Evolutionary conservation across 2,888 invertebrate species (phyloP), one percentile per base, ranked within the genome.

Genomic region (Copidosoma aretas): DNA sequence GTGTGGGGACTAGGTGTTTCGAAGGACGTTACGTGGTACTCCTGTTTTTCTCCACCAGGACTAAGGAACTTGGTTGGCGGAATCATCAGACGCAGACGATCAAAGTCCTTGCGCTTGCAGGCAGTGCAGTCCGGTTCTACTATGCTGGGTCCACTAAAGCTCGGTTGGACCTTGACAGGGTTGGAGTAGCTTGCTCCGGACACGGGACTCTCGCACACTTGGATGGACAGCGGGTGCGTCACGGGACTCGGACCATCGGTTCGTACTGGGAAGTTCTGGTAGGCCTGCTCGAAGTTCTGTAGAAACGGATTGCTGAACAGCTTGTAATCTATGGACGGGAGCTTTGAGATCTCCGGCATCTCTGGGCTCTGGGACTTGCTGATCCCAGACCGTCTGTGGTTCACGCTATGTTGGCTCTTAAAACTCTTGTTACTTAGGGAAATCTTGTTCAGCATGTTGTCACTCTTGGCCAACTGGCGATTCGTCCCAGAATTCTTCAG

Each of bases 11-110:
- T 80, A 0, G 83, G 83, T 17, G 75, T 78, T 64, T 84, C 83
- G 72, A 83, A 84, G 0, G 83, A 83, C 0, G 83, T 84, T n/a
- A 81, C 80, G 62, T 83, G 80, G 59, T 80, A 79, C 41, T 81
- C 79, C 10, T 76, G 77, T 1, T 53, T 63, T 0, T 68, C 59
- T 25, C 51, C 59, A 15, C 64, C 64, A 14, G 17, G 60, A 17
- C 65, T 60, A 1, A 58, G 8, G 3, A 58, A 22, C 24, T 67
- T 72, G 14, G 63, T 56, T 1, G 75, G 64, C 0, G 79, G 74
- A 17, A 79, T 76, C 39, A 75, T 63, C 8, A 77, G 63, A 1
- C 78, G 73, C 19, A 72, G 43, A 0, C 67, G 60, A 10, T 71
- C 72, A 1, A 71, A 51, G 65, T 75, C 59, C 17, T 72, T 72